phyloP scores from a whole-genome alignment of 1,140 invertebrate genomes.

The honey bee (Apis mellifera) region DNA sequence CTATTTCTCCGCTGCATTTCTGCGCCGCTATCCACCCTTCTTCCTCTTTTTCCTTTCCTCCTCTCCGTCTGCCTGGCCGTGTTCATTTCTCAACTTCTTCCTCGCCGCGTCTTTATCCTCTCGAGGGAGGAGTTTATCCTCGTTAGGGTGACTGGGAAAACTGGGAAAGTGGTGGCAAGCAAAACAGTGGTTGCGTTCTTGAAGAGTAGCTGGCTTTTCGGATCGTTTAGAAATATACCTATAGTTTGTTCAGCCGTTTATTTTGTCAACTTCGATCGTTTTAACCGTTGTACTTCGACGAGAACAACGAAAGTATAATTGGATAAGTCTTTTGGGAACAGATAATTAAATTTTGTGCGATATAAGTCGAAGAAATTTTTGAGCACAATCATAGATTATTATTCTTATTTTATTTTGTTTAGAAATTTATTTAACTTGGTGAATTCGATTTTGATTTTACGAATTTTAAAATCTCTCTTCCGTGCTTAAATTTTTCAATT shows the following conservation, averaged over 20 bases:
- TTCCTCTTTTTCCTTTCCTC: no score
- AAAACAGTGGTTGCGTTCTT: slow-evolving; percentile 54
- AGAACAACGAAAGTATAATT: not conserved
- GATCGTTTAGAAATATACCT: no score
- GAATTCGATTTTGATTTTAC: no score
- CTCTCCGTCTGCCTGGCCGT: not conserved
- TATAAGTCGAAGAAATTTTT: no score
- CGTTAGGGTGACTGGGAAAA: slow-evolving; percentile 1
- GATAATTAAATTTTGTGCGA: not conserved
- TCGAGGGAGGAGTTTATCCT: slow-evolving; percentile 37
- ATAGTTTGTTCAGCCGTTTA: not conserved
- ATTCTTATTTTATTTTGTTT: no score
- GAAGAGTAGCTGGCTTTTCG: no score
- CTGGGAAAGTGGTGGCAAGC: slow-evolving; percentile 17
- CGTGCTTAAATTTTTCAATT: no score
- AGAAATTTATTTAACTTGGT: no score
- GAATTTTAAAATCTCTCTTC: no score
- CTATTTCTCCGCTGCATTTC: slow-evolving; percentile 47
- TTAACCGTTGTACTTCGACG: not conserved
- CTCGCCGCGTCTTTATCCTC: slow-evolving; percentile 28
- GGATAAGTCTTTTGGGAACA: no score
- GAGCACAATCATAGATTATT: no score
- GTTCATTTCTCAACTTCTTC: slow-evolving; percentile 25
- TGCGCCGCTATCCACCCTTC: slow-evolving; percentile 3
- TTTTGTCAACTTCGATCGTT: not conserved